Conservation (phyloP, 2,888 invertebrate species). For the Bombylius discolor region DNA sequence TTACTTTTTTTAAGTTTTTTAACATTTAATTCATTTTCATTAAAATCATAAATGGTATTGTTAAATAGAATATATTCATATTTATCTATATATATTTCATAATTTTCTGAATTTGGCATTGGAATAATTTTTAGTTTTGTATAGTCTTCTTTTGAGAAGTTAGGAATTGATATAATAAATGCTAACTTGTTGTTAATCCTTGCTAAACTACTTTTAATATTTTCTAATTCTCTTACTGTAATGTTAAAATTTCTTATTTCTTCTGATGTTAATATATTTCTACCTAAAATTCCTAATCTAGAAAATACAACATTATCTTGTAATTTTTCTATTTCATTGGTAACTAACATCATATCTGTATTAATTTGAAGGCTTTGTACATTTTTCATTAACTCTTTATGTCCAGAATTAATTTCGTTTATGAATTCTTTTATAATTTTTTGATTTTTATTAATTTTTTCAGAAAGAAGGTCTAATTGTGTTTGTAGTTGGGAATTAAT, state of each 20-base stretch:
- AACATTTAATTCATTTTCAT: no score
- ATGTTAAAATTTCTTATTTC: neutral
- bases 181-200: neutral
- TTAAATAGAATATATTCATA: no score
- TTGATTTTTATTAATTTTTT: no score
- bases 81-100: no score
- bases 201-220: neutral
- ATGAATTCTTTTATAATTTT: no score
- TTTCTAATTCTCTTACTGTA: neutral
- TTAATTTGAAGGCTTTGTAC: neutral
- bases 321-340: slow-evolving; percentile 1
- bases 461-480: no score
- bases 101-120: no score
- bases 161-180: neutral
- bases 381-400: neutral
- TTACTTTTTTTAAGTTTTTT: no score
- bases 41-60: no score
- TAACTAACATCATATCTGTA: neutral
- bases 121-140: no score
- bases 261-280: neutral
- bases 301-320: slow-evolving; percentile 2
- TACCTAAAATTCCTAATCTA: slow-evolving; percentile 1
- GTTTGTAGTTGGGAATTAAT: no score
- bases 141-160: neutral
- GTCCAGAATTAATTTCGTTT: no score